Conservation (phyloP, 2,888 invertebrate genomes). For the Nomada fabriciana region DNA sequence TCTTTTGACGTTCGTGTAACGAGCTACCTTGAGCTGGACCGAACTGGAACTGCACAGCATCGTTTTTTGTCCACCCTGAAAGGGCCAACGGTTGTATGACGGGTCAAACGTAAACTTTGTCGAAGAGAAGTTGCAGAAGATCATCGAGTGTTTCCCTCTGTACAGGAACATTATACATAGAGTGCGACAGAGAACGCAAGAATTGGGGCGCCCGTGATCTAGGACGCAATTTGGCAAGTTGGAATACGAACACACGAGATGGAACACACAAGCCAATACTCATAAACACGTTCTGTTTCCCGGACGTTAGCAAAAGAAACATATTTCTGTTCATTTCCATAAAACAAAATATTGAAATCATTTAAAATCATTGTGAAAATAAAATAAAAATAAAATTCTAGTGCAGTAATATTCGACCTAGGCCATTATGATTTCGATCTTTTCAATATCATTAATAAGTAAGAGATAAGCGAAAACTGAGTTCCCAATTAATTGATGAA, state of each 20-base stretch:
- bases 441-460: background rate
- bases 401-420: too few relatives aligned
- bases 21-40: slow-evolving; percentile 3
- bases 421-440: background rate
- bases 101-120: background rate
- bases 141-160: slow-evolving; percentile 35
- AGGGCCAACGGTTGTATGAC: background rate
- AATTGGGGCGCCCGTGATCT: slow-evolving; percentile 60
- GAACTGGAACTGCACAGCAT: slow-evolving; percentile 18
- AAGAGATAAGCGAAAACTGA: background rate
- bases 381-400: too few relatives aligned
- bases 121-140: slow-evolving; percentile 3
- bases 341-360: too few relatives aligned
- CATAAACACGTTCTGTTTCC: slow-evolving; percentile 45
- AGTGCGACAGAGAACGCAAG: slow-evolving; percentile 45
- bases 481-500: background rate
- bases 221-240: slow-evolving; percentile 64
- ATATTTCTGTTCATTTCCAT: too few relatives aligned
- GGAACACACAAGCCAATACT: slow-evolving; percentile 53
- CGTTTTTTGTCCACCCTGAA: slow-evolving; percentile 10
- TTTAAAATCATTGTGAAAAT: too few relatives aligned
- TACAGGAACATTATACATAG: slow-evolving; percentile 48
- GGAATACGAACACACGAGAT: slow-evolving; percentile 43
- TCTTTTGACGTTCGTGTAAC: background rate
- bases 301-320: slow-evolving; percentile 23